Conservation (phyloP, 2,888 invertebrate species). For the Zeuzera pyrina region DNA sequence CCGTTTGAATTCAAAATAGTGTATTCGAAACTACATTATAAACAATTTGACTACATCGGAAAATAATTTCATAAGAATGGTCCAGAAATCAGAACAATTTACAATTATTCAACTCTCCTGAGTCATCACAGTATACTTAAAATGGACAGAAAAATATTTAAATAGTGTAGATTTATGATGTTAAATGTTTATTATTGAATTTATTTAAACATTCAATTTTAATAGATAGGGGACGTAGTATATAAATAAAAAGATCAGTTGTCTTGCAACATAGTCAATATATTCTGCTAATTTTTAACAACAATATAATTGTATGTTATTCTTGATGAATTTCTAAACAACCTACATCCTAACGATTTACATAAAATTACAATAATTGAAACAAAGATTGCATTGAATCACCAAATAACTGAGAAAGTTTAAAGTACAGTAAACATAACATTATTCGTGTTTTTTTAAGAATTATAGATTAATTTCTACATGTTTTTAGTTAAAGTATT, state of each 20-base stretch:
- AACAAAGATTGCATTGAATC: constrained; percentile 72
- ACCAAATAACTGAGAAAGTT: constrained; percentile 41
- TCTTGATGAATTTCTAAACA: constrained; percentile 33
- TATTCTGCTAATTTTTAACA: constrained; percentile 63
- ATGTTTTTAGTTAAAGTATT: constrained; percentile 53
- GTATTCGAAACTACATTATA: background rate
- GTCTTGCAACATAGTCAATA: constrained; percentile 66
- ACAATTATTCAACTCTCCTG: constrained; percentile 33
- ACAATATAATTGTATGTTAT: constrained; percentile 36
- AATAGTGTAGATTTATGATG: constrained; percentile 43
- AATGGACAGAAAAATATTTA: constrained; percentile 30
- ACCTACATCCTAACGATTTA: constrained; percentile 37
- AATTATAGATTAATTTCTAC: constrained; percentile 52
- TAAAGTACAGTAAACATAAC: constrained; percentile 53
- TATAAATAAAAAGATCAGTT: constrained; percentile 58
- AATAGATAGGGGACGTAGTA: constrained; percentile 33
- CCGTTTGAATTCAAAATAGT: constrained; percentile 37
- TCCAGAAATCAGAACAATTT: background rate
- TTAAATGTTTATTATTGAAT: constrained; percentile 41
- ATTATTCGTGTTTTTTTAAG: constrained; percentile 46
- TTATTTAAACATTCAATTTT: constrained; percentile 25
- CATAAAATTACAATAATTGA: constrained; percentile 39
- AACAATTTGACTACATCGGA: background rate
- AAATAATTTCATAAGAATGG: background rate
- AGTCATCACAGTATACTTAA: constrained; percentile 67